Evolutionary conservation across 2,797 vertebrate genomes (phyloP).

Genomic region (Oophaga sylvatica): DNA sequence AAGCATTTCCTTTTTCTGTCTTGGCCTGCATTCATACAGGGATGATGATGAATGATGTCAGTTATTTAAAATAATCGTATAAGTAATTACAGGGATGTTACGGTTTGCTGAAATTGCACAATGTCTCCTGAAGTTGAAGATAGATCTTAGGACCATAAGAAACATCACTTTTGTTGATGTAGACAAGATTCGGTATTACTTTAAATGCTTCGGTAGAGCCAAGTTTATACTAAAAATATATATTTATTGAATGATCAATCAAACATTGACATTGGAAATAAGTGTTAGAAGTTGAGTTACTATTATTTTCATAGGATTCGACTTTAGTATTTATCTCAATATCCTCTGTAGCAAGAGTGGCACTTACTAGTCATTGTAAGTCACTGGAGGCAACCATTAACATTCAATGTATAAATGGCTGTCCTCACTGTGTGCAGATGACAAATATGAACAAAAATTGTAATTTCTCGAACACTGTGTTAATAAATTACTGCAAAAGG

Average conservation of each 20-base stretch:
- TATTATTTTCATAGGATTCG: neutral
- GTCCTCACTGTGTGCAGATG: neutral
- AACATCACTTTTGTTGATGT: slow-evolving; percentile 16
- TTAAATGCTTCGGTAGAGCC: neutral
- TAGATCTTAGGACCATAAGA: slow-evolving; percentile 8
- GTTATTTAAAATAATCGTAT: neutral
- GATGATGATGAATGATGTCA: slow-evolving; percentile 23
- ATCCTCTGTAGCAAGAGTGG: neutral
- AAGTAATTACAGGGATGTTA: slow-evolving; percentile 34
- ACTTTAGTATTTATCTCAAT: neutral
- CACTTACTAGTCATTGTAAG: neutral
- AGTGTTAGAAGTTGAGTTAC: neutral
- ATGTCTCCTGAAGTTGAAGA: slow-evolving; percentile 27
- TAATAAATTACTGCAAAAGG: slow-evolving; percentile 65
- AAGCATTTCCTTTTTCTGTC: neutral
- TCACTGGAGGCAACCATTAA: neutral
- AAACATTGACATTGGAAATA: slow-evolving; percentile 5
- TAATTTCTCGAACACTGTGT: slow-evolving; percentile 72
- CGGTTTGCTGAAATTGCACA: slow-evolving; percentile 48
- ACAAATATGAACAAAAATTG: slow-evolving; percentile 55
- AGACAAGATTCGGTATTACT: neutral
- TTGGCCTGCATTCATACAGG: neutral
- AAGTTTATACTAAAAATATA: neutral
- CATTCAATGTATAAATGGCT: neutral
- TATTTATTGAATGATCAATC: neutral